phyloP scores from a whole-genome alignment of 2,113 vertebrate genomes.

The Python bivittatus region DNA sequence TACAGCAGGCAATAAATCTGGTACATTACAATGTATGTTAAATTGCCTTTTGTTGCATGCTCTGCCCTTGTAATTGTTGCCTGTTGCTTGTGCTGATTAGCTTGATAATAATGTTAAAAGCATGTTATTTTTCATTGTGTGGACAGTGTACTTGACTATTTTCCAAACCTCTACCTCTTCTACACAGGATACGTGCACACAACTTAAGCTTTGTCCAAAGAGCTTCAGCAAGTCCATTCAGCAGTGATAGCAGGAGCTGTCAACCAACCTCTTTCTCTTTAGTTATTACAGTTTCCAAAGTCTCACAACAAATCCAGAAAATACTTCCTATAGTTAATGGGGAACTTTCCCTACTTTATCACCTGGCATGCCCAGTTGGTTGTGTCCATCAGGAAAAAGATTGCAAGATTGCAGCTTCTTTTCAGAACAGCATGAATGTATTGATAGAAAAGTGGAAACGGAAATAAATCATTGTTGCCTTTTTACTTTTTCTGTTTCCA shows the following conservation, averaged over 20 bases:
- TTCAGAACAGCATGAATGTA: constrained; percentile 37
- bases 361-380: constrained; percentile 17
- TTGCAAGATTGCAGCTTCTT: constrained; percentile 27
- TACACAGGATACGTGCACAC: neutral
- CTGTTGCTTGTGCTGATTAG: neutral
- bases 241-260: neutral
- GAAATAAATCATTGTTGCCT: constrained; percentile 7
- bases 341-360: constrained; percentile 9
- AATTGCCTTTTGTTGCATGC: neutral
- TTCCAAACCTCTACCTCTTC: neutral
- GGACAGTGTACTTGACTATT: constrained; percentile 10
- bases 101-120: constrained; percentile 21
- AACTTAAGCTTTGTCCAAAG: neutral
- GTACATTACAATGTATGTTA: neutral
- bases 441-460: constrained; percentile 20
- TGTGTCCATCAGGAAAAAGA: constrained; percentile 23
- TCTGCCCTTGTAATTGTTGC: neutral
- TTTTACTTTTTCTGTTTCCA: neutral
- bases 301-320: neutral
- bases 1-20: neutral
- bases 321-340: neutral
- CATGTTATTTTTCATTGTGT: constrained; percentile 1
- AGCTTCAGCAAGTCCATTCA: constrained; percentile 20
- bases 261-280: constrained; percentile 15
- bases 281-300: constrained; percentile 25